Percentiles rank a stretch among this genome's conserved stretches.
Conservation (phyloP, 1,140 invertebrate genomes). For the Ericerus pela region DNA sequence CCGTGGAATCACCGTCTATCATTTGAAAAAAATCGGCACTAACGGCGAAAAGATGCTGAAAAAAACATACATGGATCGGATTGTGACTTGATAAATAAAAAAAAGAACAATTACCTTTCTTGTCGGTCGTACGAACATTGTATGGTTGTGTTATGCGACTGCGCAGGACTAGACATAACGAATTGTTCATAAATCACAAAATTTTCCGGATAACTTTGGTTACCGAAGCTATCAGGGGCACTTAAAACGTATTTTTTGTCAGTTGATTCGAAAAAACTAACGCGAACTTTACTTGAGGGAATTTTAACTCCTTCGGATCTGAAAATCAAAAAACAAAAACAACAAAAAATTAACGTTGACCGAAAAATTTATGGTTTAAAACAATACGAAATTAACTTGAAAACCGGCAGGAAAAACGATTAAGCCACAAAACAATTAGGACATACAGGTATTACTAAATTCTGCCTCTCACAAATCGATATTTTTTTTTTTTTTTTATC, state of each 20-base stretch:
- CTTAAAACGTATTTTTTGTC: neutral
- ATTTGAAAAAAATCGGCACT: neutral
- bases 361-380: too few species aligned
- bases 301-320: conserved; percentile 2
- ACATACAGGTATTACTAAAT: too few species aligned
- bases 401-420: too few species aligned
- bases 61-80: too few species aligned
- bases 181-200: conserved; percentile 1
- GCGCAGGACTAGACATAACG: conserved; percentile 3
- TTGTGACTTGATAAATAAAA: too few species aligned
- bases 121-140: neutral
- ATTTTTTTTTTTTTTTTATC: too few species aligned
- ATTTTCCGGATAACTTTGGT: conserved; percentile 1
- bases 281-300: conserved; percentile 4
- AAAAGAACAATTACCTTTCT: neutral
- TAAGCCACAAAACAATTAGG: too few species aligned
- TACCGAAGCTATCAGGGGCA: neutral
- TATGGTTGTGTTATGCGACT: neutral
- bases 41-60: neutral
- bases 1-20: too few species aligned
- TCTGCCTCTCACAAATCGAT: too few species aligned
- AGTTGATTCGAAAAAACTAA: neutral
- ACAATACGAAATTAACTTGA: too few species aligned
- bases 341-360: too few species aligned
- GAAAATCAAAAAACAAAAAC: neutral